These are phyloP conservation scores for Clupea harengus DNA, from an alignment of 2,113 vertebrate genomes.

Conservation along the genomic window DNA sequence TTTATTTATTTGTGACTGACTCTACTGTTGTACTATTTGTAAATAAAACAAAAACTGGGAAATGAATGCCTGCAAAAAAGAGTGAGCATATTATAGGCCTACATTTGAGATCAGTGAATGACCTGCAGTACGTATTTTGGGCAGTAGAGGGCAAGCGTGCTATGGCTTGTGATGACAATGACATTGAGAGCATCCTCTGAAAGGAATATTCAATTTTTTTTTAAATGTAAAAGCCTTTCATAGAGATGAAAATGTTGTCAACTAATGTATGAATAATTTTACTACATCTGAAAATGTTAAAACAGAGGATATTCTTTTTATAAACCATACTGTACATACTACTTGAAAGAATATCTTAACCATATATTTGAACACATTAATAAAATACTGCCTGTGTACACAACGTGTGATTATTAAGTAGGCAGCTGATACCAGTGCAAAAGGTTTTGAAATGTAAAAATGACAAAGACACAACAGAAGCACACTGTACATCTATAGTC, in stretches of 20 bases:
- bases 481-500: neutral
- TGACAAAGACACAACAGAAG: neutral
- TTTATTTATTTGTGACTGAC: slow-evolving; percentile 64
- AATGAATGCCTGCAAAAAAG: slow-evolving; percentile 1
- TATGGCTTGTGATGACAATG: neutral
- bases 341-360: slow-evolving; percentile 12
- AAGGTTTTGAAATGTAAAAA: neutral
- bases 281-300: neutral
- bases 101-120: neutral
- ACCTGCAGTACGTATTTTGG: slow-evolving; percentile 35
- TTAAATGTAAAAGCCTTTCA: slow-evolving; percentile 6
- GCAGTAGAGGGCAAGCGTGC: slow-evolving; percentile 39
- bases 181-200: neutral
- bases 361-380: slow-evolving; percentile 13
- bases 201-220: neutral
- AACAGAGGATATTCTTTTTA: slow-evolving; percentile 1
- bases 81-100: neutral
- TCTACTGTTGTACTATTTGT: slow-evolving; percentile 62
- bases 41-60: slow-evolving; percentile 54
- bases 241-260: neutral
- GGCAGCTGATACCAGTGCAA: neutral
- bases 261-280: slow-evolving; percentile 10
- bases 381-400: neutral
- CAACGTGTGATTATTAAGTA: neutral
- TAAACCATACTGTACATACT: slow-evolving; percentile 15